A percentile compares a stretch with the other conserved stretches of the same genome.
Evolutionary conservation across 2,113 vertebrate species (phyloP).

Genomic region (Hyaena hyaena): DNA sequence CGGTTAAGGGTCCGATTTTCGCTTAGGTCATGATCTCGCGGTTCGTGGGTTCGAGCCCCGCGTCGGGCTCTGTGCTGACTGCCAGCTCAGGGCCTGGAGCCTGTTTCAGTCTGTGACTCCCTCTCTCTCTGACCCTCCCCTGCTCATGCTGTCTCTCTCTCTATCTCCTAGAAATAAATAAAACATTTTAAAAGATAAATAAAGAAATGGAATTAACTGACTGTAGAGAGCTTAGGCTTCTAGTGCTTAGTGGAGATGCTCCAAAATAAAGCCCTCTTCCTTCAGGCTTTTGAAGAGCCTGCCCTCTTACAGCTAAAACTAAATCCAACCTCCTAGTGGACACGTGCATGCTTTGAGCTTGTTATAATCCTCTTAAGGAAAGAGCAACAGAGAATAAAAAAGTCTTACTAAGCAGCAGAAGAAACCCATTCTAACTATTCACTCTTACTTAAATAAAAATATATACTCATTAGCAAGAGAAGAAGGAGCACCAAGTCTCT

Average conservation of each 20-base stretch:
- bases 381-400: background rate
- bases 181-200: too few species aligned
- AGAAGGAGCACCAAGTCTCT: background rate
- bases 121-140: too few species aligned
- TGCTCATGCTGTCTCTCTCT: too few species aligned
- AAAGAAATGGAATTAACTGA: background rate
- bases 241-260: background rate
- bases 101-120: too few species aligned
- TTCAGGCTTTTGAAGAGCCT: background rate
- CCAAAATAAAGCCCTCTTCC: background rate
- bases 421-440: background rate
- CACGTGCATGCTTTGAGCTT: background rate
- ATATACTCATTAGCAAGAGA: background rate
- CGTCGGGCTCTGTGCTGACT: too few species aligned
- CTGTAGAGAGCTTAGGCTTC: background rate
- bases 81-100: too few species aligned
- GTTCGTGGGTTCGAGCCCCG: too few species aligned
- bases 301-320: background rate
- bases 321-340: background rate
- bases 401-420: background rate
- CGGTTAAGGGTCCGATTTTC: too few species aligned
- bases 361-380: background rate
- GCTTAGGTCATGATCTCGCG: too few species aligned
- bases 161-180: too few species aligned
- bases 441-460: slow-evolving; percentile 8